Percentiles rank a stretch among this genome's conserved stretches.
Conservation (phyloP, 2,888 invertebrate species). For the Geophilus truncorum region DNA sequence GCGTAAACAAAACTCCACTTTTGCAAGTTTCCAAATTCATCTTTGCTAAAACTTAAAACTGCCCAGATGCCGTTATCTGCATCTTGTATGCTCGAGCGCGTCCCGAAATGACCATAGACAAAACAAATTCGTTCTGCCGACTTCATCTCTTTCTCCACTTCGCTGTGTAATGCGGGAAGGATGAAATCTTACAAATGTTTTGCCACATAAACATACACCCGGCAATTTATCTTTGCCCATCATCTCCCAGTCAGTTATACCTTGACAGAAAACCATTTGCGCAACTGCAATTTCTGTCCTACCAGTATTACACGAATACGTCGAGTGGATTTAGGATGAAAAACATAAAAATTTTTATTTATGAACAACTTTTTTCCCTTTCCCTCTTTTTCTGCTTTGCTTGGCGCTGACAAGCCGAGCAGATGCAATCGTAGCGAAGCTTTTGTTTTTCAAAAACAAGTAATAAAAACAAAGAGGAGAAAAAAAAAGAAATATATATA, state of each 20-base stretch:
- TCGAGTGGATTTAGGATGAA: neutral
- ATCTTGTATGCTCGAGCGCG: neutral
- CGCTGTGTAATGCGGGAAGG: too few relatives aligned
- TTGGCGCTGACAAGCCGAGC: neutral
- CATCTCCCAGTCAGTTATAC: neutral
- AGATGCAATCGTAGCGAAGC: neutral
- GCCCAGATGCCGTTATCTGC: neutral
- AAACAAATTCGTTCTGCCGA: neutral
- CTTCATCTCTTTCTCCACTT: neutral
- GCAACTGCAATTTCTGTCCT: neutral
- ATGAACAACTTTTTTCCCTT: neutral
- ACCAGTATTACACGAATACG: neutral
- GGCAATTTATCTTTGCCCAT: neutral
- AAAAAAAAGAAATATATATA: neutral
- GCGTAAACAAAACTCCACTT: neutral
- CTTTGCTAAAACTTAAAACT: neutral
- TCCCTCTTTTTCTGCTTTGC: neutral
- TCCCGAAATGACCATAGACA: neutral
- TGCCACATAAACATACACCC: neutral
- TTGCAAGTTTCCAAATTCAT: neutral
- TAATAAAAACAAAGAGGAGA: neutral
- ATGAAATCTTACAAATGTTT: neutral
- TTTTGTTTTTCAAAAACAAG: neutral
- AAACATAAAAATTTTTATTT: constrained; percentile 6
- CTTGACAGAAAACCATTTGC: neutral